These are phyloP conservation scores for Montipora foliosa DNA, from an alignment of 64 coral and sea anemone genomes.

Conservation along the genomic window DNA sequence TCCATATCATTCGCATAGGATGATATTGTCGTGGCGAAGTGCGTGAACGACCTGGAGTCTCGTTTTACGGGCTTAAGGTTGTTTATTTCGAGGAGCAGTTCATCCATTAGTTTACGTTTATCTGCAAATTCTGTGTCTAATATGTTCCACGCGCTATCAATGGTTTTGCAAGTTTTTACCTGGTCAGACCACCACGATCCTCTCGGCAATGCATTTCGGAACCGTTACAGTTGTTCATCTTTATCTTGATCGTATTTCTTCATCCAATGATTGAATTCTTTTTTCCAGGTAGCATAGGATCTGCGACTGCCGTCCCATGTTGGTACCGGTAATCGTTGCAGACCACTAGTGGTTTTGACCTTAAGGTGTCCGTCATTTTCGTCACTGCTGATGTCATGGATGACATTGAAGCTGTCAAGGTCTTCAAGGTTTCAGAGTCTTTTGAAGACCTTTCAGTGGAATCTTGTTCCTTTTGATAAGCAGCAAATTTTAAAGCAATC, in stretches of 20 bases:
- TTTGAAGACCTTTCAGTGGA: not conserved
- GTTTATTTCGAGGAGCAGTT: constrained; percentile 14
- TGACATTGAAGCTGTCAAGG: too few relatives aligned
- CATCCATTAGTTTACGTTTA: constrained; percentile 67
- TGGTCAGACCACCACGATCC: constrained; percentile 1
- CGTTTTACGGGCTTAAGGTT: not conserved
- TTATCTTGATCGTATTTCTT: not conserved
- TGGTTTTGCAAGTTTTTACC: not conserved
- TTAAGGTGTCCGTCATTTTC: not conserved
- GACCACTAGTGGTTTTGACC: not conserved
- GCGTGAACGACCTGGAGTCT: constrained; percentile 8
- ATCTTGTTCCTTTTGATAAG: not conserved
- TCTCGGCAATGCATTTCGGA: not conserved
- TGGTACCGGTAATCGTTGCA: not conserved
- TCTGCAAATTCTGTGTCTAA: constrained; percentile 57
- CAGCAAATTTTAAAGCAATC: not conserved
- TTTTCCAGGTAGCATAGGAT: not conserved
- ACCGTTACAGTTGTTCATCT: not conserved
- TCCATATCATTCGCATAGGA: constrained; percentile 41
- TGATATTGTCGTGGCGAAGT: not conserved
- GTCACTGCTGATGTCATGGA: not conserved
- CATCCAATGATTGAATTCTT: not conserved
- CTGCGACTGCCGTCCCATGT: not conserved
- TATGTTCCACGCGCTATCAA: constrained; percentile 50
- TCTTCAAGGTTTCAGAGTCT: not conserved